A percentile compares a stretch with the other conserved stretches of the same genome.
phyloP scores from a whole-genome alignment of 2,113 vertebrate genomes.

The Poicephalus gulielmi region DNA sequence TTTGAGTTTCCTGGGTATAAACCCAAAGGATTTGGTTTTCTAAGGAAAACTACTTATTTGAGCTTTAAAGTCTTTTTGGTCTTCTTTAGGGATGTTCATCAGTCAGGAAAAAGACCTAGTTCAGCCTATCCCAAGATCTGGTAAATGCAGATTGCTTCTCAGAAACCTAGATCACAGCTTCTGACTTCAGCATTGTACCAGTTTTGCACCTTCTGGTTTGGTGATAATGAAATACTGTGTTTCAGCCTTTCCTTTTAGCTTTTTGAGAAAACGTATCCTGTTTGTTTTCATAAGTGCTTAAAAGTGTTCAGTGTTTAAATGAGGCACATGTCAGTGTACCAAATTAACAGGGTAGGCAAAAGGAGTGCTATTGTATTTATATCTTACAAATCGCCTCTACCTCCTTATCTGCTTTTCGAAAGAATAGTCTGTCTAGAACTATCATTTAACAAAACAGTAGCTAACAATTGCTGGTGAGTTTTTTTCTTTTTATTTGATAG shows the following conservation, averaged over 20 bases:
- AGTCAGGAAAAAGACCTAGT: neutral
- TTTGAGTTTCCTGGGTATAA: neutral
- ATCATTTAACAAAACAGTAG: neutral
- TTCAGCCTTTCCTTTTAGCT: neutral
- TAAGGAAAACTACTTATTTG: neutral
- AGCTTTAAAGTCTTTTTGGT: neutral
- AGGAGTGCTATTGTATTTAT: neutral
- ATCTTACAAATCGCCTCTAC: neutral
- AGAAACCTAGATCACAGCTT: neutral
- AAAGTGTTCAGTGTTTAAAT: neutral
- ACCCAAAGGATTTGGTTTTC: neutral
- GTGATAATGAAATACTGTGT: neutral
- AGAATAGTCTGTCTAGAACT: neutral
- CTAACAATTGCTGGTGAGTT: neutral
- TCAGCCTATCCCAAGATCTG: neutral
- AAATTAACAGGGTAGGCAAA: neutral
- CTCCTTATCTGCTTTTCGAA: neutral
- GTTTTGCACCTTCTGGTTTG: conserved; percentile 1
- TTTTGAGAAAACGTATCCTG: neutral
- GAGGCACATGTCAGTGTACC: neutral
- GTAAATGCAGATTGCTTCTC: neutral
- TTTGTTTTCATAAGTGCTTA: neutral
- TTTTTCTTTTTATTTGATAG: neutral
- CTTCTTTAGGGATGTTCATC: neutral
- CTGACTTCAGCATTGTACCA: neutral